Evolutionary conservation across 2,888 invertebrate species (phyloP).

Genomic region (Lamellibrachia satsuma): DNA sequence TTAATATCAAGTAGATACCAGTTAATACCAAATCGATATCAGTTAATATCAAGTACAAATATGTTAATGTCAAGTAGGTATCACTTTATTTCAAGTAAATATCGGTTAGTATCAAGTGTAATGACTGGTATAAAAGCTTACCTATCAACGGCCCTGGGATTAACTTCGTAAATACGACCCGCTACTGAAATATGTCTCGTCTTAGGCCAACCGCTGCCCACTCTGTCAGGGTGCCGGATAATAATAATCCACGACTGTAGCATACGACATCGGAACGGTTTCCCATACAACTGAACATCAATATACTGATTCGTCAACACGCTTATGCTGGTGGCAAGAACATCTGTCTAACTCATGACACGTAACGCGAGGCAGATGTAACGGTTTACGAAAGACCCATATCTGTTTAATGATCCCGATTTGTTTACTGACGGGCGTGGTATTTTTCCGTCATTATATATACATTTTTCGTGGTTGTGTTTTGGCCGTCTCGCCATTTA

Average conservation of each 20-base stretch:
- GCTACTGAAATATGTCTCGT: neutral
- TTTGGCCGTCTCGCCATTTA: neutral
- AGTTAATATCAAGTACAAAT: too few relatives aligned
- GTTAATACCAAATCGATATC: too few relatives aligned
- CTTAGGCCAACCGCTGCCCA: neutral
- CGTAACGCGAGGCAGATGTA: constrained; percentile 5
- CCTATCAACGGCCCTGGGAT: too few relatives aligned
- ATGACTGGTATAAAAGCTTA: too few relatives aligned
- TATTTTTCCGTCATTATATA: neutral
- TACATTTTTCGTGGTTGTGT: neutral
- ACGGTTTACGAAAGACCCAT: constrained; percentile 6
- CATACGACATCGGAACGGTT: too few relatives aligned
- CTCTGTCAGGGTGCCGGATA: neutral
- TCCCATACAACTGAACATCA: too few relatives aligned
- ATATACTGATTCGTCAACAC: neutral
- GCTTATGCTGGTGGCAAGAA: neutral
- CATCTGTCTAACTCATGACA: neutral
- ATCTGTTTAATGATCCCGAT: constrained; percentile 5
- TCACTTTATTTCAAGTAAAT: too few relatives aligned
- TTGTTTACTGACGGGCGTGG: constrained; percentile 4
- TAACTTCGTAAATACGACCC: too few relatives aligned
- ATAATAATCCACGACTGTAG: too few relatives aligned
- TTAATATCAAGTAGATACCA: too few relatives aligned
- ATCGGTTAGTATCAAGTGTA: too few relatives aligned
- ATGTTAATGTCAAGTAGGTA: too few relatives aligned